These are phyloP conservation scores for Nannospalax galili DNA, from an alignment of 2,113 vertebrate species.

Conservation along the genomic window DNA sequence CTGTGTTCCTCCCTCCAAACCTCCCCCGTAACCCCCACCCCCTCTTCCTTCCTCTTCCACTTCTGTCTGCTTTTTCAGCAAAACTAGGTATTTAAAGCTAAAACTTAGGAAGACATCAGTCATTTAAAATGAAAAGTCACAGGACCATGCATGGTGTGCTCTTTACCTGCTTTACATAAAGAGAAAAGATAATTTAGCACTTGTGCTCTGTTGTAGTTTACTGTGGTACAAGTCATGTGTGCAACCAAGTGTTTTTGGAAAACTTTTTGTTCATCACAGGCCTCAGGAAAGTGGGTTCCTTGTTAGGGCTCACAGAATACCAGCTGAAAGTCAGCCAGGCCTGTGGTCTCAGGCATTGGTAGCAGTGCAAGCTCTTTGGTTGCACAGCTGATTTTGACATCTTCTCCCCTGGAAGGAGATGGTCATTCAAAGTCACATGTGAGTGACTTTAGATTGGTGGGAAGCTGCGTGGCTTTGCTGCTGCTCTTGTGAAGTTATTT, in stretches of 20 bases:
- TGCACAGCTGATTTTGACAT: not conserved
- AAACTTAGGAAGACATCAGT: not conserved
- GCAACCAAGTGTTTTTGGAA: not conserved
- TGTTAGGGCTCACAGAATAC: too few relatives aligned
- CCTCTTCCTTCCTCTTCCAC: not conserved
- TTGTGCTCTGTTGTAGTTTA: not conserved
- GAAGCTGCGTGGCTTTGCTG: not conserved
- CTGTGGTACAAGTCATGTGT: not conserved
- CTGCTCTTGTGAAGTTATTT: not conserved
- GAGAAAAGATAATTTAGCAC: not conserved
- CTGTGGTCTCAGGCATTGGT: too few relatives aligned
- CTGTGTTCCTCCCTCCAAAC: not conserved
- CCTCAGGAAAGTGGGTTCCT: not conserved
- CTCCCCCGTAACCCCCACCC: too few relatives aligned
- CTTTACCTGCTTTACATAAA: not conserved
- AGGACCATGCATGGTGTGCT: not conserved
- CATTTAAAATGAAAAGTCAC: not conserved
- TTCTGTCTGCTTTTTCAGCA: not conserved
- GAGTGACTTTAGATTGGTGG: not conserved
- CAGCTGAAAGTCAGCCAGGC: not conserved
- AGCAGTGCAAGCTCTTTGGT: not conserved
- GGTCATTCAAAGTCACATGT: accelerated
- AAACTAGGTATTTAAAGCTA: not conserved
- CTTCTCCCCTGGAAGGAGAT: not conserved
- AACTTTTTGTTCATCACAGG: not conserved